Conservation (phyloP, 2,113 vertebrate species). For the Ophthalmolycus amberensis region DNA sequence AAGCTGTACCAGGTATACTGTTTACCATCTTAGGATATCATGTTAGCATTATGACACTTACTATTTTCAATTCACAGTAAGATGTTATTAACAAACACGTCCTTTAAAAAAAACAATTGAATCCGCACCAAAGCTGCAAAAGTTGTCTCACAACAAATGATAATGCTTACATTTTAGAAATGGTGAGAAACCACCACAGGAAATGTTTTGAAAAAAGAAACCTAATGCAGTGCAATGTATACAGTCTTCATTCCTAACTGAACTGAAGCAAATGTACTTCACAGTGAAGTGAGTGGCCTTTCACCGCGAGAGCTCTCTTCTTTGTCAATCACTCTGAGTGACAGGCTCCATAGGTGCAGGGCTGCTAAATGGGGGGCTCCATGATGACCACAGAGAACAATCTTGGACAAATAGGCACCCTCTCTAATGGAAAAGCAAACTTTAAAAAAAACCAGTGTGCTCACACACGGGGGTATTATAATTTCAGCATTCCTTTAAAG, state of each 20-base stretch:
- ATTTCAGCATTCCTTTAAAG: slow-evolving; percentile 39
- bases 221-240: no score
- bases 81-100: background rate
- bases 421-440: slow-evolving; percentile 49
- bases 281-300: background rate
- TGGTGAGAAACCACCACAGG: background rate
- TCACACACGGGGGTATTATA: slow-evolving; percentile 15
- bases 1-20: background rate
- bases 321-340: slow-evolving; percentile 61
- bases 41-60: background rate
- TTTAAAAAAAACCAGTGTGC: slow-evolving; percentile 19
- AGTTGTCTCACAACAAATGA: background rate
- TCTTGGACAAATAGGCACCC: background rate
- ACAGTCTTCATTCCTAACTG: background rate
- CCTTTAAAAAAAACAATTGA: background rate
- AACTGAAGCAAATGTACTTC: background rate
- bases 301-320: background rate
- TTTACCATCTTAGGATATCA: background rate
- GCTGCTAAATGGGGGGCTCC: slow-evolving; percentile 34
- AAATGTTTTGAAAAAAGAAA: background rate
- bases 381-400: slow-evolving; percentile 51
- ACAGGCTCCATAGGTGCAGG: slow-evolving; percentile 37
- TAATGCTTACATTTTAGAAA: background rate
- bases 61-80: background rate
- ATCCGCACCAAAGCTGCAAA: background rate